Evolutionary conservation across 1,140 invertebrate genomes (phyloP).

Genomic region (Hyles vespertilio): DNA sequence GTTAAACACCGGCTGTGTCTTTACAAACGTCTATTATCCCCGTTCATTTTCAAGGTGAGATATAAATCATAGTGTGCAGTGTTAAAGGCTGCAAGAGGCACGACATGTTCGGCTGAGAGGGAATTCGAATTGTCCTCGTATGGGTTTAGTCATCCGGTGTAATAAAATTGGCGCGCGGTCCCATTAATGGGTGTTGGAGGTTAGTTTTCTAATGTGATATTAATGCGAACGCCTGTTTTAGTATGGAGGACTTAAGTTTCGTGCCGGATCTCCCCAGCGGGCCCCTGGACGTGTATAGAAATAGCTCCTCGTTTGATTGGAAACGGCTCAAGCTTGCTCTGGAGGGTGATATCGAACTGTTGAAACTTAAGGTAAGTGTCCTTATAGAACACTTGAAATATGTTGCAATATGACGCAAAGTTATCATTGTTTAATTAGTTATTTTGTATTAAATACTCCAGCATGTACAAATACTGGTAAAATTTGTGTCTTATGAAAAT

Average conservation of each 20-base stretch:
- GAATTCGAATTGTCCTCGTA: constrained; percentile 24
- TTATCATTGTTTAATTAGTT: not conserved
- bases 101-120: constrained; percentile 9
- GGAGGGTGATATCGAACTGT: constrained; percentile 82
- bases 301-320: constrained; percentile 86
- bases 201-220: constrained; percentile 11
- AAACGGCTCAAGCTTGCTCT: constrained; percentile 84
- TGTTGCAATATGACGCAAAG: not conserved
- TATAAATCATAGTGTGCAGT: constrained; percentile 14
- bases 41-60: constrained; percentile 45
- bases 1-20: constrained; percentile 17
- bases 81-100: constrained; percentile 13
- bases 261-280: constrained; percentile 79
- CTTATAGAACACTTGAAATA: not conserved
- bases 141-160: constrained; percentile 32
- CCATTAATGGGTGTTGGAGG: constrained; percentile 22
- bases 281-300: constrained; percentile 84
- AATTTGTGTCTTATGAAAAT: too few species aligned
- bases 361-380: constrained; percentile 82
- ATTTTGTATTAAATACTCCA: too few species aligned
- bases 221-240: constrained; percentile 21
- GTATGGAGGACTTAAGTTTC: constrained; percentile 71
- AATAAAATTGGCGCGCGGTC: constrained; percentile 25
- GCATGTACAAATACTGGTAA: too few species aligned
- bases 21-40: constrained; percentile 14